Conservation (phyloP, 2,113 vertebrate genomes). For the Sylvicapra grimmia region DNA sequence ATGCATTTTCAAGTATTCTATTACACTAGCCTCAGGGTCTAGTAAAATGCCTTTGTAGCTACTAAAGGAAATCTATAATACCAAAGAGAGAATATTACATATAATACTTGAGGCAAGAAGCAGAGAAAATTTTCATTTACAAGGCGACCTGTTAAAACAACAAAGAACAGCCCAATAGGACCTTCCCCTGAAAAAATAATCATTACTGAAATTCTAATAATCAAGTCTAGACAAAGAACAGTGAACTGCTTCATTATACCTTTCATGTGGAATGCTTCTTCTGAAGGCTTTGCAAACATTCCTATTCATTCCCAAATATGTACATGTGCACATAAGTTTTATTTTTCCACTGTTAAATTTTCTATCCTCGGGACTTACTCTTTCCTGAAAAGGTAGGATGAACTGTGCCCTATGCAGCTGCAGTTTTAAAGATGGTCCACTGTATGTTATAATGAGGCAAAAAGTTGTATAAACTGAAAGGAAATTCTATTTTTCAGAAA, state of each 20-base stretch:
- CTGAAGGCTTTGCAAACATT: conserved; percentile 51
- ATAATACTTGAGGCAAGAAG: conserved; percentile 15
- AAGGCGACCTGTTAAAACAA: not conserved
- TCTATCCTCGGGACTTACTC: not conserved
- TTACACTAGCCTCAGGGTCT: conserved; percentile 13
- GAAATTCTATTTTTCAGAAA: conserved; percentile 29
- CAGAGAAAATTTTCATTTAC: conserved; percentile 53
- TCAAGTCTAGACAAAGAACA: conserved; percentile 51
- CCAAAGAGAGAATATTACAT: not conserved
- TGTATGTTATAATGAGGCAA: not conserved
- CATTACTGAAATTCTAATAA: conserved; percentile 37
- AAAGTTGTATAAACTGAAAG: not conserved
- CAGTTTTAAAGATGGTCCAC: not conserved
- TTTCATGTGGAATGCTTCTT: conserved; percentile 26
- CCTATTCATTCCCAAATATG: conserved; percentile 29
- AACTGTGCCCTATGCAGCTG: not conserved
- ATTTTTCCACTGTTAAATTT: not conserved
- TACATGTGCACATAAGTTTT: not conserved
- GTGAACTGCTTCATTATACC: not conserved
- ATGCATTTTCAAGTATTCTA: not conserved
- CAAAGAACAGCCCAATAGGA: not conserved
- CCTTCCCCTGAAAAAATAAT: conserved; percentile 27
- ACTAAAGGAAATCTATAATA: conserved; percentile 35
- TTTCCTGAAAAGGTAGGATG: not conserved
- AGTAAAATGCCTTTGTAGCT: conserved; percentile 41